These are phyloP conservation scores for Philonicus albiceps DNA, from an alignment of 2,888 invertebrate species.

Conservation along the genomic window DNA sequence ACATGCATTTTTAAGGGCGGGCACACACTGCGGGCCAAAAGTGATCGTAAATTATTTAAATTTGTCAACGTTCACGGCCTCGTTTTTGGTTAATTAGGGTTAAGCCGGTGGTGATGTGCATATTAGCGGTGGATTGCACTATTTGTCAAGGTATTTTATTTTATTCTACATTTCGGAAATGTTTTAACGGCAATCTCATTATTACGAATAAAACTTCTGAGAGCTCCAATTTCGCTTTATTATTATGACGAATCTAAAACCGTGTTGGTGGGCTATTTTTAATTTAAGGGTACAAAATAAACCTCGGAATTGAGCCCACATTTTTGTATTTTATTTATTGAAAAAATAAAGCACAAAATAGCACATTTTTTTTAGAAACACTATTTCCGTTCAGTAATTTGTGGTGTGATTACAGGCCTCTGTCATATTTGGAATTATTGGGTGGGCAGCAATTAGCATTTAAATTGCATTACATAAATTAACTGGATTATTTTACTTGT, in stretches of 20 bases:
- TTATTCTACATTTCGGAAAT: background rate
- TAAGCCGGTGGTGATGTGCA: background rate
- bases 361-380: background rate
- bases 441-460: too few species aligned
- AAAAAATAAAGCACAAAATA: too few species aligned
- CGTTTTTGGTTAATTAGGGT: background rate
- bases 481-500: too few species aligned
- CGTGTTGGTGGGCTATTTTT: background rate
- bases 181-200: background rate
- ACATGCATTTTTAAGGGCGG: background rate
- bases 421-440: background rate
- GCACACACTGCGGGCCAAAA: background rate
- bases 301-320: background rate
- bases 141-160: background rate
- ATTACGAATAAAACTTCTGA: background rate
- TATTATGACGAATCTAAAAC: background rate
- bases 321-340: background rate
- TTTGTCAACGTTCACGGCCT: background rate
- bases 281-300: background rate
- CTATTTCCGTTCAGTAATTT: background rate
- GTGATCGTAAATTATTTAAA: background rate
- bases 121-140: background rate
- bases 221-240: background rate
- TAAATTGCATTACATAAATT: too few species aligned
- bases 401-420: background rate